phyloP scores from a whole-genome alignment of 2,888 invertebrate species.

The Habrosyne pyritoides region DNA sequence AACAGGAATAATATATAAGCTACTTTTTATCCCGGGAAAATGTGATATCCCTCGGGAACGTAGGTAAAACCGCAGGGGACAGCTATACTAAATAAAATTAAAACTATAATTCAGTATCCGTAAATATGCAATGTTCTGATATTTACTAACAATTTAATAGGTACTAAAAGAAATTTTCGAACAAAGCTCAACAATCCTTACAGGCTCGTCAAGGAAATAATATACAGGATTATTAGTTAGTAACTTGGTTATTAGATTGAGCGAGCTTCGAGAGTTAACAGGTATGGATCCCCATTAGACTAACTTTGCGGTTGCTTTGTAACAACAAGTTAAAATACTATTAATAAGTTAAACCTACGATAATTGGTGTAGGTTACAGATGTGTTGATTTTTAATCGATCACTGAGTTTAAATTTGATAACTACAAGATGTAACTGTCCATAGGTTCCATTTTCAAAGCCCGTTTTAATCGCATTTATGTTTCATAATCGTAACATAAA shows the following conservation, averaged over 20 bases:
- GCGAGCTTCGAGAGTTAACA: neutral
- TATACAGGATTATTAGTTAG: neutral
- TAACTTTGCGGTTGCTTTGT: neutral
- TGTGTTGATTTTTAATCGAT: neutral
- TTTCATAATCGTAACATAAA: no score
- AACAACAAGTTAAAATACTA: neutral
- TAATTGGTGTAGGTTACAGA: neutral
- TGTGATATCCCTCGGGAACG: no score
- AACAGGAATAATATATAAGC: no score
- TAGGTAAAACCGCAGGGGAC: no score
- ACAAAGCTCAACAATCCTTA: neutral
- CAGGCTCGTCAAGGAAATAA: neutral
- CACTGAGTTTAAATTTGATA: neutral
- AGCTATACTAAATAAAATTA: no score
- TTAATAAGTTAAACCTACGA: neutral
- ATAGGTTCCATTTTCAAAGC: no score
- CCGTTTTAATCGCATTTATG: no score
- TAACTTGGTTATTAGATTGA: conserved; percentile 6
- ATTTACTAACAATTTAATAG: neutral
- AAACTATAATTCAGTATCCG: neutral
- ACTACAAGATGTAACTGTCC: neutral
- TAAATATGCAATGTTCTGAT: neutral
- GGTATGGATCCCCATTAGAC: conserved; percentile 6
- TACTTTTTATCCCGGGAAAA: no score
- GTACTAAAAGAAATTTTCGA: neutral